Conservation (phyloP, 2,888 invertebrate species). For the Dicroscelio sp. region DNA sequence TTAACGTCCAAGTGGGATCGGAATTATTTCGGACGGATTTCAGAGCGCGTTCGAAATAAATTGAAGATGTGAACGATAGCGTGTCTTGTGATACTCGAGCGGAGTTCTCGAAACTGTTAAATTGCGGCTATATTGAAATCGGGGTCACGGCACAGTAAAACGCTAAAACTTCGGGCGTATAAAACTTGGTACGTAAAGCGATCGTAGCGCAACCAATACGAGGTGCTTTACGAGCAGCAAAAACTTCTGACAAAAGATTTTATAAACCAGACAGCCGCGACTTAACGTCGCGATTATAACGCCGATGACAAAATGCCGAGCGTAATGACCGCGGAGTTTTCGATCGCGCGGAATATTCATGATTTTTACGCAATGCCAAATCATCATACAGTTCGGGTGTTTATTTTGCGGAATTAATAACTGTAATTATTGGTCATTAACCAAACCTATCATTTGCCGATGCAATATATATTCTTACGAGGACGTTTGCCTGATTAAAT, state of each 20-base stretch:
- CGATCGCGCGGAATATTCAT: too few species aligned
- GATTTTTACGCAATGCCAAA: too few species aligned
- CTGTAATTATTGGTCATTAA: too few species aligned
- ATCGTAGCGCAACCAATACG: constrained; percentile 74
- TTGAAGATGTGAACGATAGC: constrained; percentile 70
- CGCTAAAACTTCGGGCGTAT: constrained; percentile 74
- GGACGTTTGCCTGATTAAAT: too few species aligned
- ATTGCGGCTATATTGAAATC: constrained; percentile 77
- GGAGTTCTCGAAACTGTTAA: constrained; percentile 68
- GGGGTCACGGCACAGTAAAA: constrained; percentile 75
- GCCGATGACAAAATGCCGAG: constrained; percentile 43
- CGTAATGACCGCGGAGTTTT: constrained; percentile 57
- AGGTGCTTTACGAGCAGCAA: constrained; percentile 75
- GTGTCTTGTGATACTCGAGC: constrained; percentile 63
- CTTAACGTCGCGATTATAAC: constrained; percentile 55
- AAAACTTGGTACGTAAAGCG: constrained; percentile 75
- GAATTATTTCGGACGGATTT: constrained; percentile 21
- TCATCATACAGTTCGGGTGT: too few species aligned
- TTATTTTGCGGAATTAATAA: too few species aligned
- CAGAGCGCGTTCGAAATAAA: constrained; percentile 45
- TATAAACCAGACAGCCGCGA: constrained; percentile 60
- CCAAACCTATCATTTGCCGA: too few species aligned
- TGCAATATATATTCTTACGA: too few species aligned
- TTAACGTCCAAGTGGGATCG: constrained; percentile 31
- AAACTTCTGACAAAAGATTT: constrained; percentile 76